Percentiles rank a stretch among this genome's conserved stretches.
phyloP scores from a whole-genome alignment of 2,113 vertebrate genomes.

The Pelvicachromis taeniatus region DNA sequence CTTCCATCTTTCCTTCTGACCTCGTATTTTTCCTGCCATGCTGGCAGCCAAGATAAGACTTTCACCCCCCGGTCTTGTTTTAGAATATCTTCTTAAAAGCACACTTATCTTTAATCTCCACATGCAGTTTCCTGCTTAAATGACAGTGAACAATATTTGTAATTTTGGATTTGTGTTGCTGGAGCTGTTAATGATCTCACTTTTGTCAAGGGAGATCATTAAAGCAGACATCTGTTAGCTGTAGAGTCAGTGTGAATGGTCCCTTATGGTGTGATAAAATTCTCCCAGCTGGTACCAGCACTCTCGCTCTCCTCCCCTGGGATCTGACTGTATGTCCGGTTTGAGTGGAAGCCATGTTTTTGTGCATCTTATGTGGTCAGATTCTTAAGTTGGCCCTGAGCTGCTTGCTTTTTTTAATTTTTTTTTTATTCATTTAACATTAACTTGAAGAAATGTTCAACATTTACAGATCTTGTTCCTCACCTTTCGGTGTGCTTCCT shows the following conservation, averaged over 20 bases:
- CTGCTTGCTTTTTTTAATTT: neutral
- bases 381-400: neutral
- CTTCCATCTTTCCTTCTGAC: neutral
- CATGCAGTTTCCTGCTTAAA: neutral
- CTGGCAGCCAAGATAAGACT: neutral
- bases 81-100: neutral
- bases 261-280: constrained; percentile 59
- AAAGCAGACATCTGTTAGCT: constrained; percentile 65
- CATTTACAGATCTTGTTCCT: neutral
- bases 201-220: constrained; percentile 66
- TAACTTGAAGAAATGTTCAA: neutral
- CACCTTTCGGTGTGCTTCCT: neutral
- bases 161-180: constrained; percentile 15
- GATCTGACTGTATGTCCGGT: constrained; percentile 1
- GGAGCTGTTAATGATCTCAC: constrained; percentile 43
- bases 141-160: neutral
- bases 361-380: neutral
- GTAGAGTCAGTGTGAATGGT: constrained; percentile 44
- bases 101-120: neutral
- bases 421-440: neutral
- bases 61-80: neutral
- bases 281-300: constrained; percentile 47
- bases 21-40: neutral
- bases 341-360: constrained; percentile 2
- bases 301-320: neutral